Conservation (phyloP, 2,797 vertebrate genomes). For the Poecilia velifera region DNA sequence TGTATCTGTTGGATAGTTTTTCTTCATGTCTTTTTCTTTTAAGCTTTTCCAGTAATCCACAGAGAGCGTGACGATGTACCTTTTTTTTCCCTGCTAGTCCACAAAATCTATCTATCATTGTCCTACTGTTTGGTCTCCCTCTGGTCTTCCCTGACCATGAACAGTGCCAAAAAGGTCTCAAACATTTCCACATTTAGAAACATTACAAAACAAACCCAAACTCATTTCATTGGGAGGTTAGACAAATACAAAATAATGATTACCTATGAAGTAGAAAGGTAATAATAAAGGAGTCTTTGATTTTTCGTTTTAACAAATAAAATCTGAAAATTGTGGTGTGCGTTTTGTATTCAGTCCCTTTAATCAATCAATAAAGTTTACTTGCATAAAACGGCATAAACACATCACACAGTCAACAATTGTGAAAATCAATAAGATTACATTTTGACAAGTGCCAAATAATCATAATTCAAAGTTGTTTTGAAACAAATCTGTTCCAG, state of each 20-base stretch:
- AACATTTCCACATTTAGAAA: neutral
- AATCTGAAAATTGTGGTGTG: neutral
- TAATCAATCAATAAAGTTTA: no score
- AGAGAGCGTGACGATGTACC: conserved; percentile 15
- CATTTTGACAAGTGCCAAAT: no score
- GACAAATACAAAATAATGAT: neutral
- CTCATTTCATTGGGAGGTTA: neutral
- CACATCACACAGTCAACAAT: no score
- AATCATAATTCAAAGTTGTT: no score
- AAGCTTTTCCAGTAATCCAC: conserved; percentile 32
- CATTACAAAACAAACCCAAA: neutral
- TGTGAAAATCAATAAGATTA: no score
- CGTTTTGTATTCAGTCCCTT: neutral
- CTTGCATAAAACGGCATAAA: no score
- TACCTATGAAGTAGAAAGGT: neutral
- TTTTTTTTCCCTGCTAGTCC: conserved; percentile 15
- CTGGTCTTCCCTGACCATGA: neutral
- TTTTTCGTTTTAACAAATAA: neutral
- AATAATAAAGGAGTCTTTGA: neutral
- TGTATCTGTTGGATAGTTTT: conserved; percentile 33
- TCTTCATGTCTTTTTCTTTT: conserved; percentile 44
- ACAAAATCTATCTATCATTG: neutral
- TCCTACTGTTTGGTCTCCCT: neutral
- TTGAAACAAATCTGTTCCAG: no score
- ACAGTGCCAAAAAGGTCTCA: neutral